Base-by-base conservation (phyloP, 2,888 invertebrate species). In the Meghimatium bilineatum region DNA sequence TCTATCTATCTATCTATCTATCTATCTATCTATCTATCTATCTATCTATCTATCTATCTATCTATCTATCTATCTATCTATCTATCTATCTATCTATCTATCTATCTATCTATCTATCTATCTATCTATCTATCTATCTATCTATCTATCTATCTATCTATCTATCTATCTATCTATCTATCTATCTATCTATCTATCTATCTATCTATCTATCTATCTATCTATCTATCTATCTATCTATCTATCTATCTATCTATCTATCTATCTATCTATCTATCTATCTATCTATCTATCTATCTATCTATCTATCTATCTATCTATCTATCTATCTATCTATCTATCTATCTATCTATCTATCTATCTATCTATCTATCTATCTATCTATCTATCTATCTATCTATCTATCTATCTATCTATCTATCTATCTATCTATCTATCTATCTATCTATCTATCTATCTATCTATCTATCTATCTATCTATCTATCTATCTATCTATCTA, bases 81-180 rank as follows among this genome's bases (percentile, higher is more conserved):
- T n/a, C 66, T 66, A n/a, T 66, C 66, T 66, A 63, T n/a, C 66
- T 66, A n/a, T 66, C 66, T 66, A n/a, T n/a, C 29, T 66, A n/a
- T 66, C n/a, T 66, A 26, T 66, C 66, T 66, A 26, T 66, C 66
- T n/a, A 26, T 66, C 66, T 66, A 66, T n/a, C 66, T 66, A 66
- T 66, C 66, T 66, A 66, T 66, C n/a, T 66, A 26, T n/a, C 66
- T 66, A 26, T 66, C 29, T 66, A 26, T 66, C 29, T n/a, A n/a
- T 66, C 66, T 66, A 26, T 66, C n/a, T 66, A 10, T 66, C 66
- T n/a, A 10, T n/a, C 66, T 66, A 29, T 66, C 66, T 66, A 29
- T 66, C 66, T 66, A 1, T 66, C 32, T 66, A 29, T 66, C 66
- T 66, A 29, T 66, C 66, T 66, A 29, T 66, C 66, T 66, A 29